Evolutionary conservation across 2,888 invertebrate genomes (phyloP), one percentile per base, ranked within the genome.

Genomic region (Enoplolaimus lenunculus): DNA sequence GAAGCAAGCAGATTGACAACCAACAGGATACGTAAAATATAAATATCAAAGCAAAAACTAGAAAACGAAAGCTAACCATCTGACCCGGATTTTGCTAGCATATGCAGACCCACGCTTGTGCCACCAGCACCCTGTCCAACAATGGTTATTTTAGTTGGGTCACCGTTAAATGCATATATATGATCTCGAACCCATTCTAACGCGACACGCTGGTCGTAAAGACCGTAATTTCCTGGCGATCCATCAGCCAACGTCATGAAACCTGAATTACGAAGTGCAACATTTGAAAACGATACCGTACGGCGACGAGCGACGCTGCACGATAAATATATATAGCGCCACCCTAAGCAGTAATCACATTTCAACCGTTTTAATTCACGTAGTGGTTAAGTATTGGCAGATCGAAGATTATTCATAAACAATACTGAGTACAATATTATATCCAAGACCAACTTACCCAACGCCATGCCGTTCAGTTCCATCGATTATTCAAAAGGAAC

Each of bases 141-240:
- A 0, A 92, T 80, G 0, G 91, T 91, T n/a, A 91, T 86, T 73
- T 87, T 85, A 62, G 86, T 85, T 0, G 88, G 86, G 81, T 91
- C 88, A 1, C 92, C 92, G 31, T 90, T 89, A 79, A 93, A 91
- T 65, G 86, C 84, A 62, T 84, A 84, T 69, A 91, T 89, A 80
- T 91, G 89, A 75, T 88, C 87, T 73, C 87, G 85, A 16, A 85
- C 80, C 78, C 83, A 85, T 72, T 81, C 77, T 68, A 85, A 75
- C 0, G 82, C 83, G 30, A 81, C 72, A 1, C 82, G 75, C 72
- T 84, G 84, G 75, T 85, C 85, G 75, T 80, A 81, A 62, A 85
- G 76, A 1, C 85, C 85, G 76, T 81, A 84, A 75, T 85, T 85
- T 7, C 84, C 84, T 0, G 81, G 78, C 1, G 80, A 86, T 74